Evolutionary conservation across 2,113 vertebrate genomes (phyloP), one percentile per base, ranked within the genome.

Genomic region (Capricornis sumatraensis): DNA sequence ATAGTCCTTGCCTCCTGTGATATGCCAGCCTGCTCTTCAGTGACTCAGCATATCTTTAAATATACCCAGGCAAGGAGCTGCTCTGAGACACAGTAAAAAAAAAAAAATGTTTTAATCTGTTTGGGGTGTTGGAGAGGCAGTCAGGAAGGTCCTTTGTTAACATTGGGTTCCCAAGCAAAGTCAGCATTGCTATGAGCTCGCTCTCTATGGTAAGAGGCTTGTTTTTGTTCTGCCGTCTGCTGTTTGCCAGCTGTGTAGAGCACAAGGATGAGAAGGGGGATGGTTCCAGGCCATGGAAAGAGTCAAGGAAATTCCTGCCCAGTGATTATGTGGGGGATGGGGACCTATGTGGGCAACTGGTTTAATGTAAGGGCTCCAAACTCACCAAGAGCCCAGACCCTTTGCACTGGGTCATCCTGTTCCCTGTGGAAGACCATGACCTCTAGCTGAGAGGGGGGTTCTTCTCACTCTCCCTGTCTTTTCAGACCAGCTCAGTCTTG

Each of bases 11-110:
- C 71, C 74, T 97, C 95, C 79, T 93, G 57, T 2, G 17, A 94
- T 94, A 83, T 95, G 53, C 84, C 83, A 94, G 89, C 17, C 83
- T 94, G 43, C 84, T 91, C 95, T 95, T 93, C 71, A 97, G 91
- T 97, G 97, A 98, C 92, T 97, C 97, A 98, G 97, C 97, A 97
- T 81, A 96, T 97, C 96, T 96, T 97, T 98, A 98, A 98, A 97
- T 97, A 97, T 52, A 96, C 25, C 43, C 33, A 94, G 84, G 81
- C 96, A 92, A 96, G 71, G 74, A 94, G 82, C 16, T 95, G 30
- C 64, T 92, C 84, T 88, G 87, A 96, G 84, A 95, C 23, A 96
- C 52, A 87, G 50, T 55, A 5, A 47, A 93, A 92, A 8, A 92
- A 8, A 52, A 93, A 92, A 92, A 94, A 91, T 19, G 33, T 71